Base-by-base conservation (phyloP, 2,888 invertebrate genomes). In the Cecidostiba fungosa region DNA sequence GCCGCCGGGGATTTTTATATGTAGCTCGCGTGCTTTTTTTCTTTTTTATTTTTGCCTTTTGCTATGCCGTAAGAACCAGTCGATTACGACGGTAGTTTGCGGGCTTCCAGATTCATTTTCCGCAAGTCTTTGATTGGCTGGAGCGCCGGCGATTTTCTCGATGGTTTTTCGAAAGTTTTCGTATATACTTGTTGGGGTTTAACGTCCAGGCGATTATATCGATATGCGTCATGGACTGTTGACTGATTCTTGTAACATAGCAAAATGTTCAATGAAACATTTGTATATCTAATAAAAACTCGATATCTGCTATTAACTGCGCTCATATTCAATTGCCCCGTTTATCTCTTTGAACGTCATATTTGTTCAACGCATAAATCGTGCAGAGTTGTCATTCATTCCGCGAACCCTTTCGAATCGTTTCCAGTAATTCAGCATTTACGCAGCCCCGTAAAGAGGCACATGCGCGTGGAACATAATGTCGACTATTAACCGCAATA, bases 1-100 rank as follows among this genome's bases (percentile, higher is more conserved):
- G 62, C 73, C 19, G 54, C n/a, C 19, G 66, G 32, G 50, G 70
- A 70, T 85, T 79, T 85, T 85, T 85, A 74, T 84, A 36, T 14
- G 66, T 66, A 47, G 23, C 66, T 80, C 59, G 76, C 81, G 43
- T 23, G 62, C 69, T 54, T 77, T 73, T 84, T 80, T n/a, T n/a
- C n/a, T n/a, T n/a, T n/a, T n/a, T n/a, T n/a, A n/a, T n/a, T n/a
- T n/a, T 80, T 80, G 0, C 74, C 36, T 70, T 70, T 77, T 80
- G 59, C 66, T 69, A 19, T n/a, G n/a, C 23, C 16, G n/a, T 47
- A 62, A 29, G 62, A 26, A 29, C 62, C 26, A 26, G 23, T 54
- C 19, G 19, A 54, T 54, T 54, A 59, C 23, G 29, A n/a, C 23
- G 62, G 29, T 26, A 26, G 66, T 26, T 66, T 66, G 59, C 32